These are phyloP conservation scores for Labeo catla DNA, from an alignment of 2,113 vertebrate species.

Conservation along the genomic window DNA sequence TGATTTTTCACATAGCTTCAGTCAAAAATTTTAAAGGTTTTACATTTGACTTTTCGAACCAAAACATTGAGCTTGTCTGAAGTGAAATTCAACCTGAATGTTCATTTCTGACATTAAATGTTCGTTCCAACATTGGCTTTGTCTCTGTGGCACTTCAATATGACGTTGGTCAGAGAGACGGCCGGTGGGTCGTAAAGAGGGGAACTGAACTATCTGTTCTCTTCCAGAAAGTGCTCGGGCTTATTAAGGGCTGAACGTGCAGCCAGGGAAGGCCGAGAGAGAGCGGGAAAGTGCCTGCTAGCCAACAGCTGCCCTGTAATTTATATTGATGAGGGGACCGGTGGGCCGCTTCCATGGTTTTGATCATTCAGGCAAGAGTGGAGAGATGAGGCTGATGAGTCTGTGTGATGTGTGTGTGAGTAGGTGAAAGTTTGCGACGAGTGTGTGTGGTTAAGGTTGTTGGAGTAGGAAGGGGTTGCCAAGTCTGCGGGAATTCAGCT, in stretches of 20 bases:
- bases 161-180: constrained; percentile 38
- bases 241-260: constrained; percentile 68
- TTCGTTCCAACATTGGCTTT: background rate
- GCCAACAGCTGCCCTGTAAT: constrained; percentile 79
- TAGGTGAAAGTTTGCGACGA: constrained; percentile 26
- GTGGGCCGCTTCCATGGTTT: constrained; percentile 73
- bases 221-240: constrained; percentile 64
- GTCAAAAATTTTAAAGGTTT: background rate
- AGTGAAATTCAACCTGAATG: background rate
- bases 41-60: background rate
- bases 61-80: background rate
- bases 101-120: background rate
- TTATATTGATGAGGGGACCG: constrained; percentile 78
- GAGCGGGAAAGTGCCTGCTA: constrained; percentile 63
- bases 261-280: constrained; percentile 27
- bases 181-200: constrained; percentile 57
- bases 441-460: constrained; percentile 9
- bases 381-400: constrained; percentile 62
- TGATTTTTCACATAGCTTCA: background rate
- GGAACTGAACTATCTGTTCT: constrained; percentile 73
- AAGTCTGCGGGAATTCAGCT: background rate
- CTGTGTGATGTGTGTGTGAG: constrained; percentile 36
- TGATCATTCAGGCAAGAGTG: constrained; percentile 76
- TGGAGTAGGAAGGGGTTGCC: background rate
- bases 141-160: constrained; percentile 8